Evolutionary conservation across 2,113 vertebrate species (phyloP), one percentile per base, ranked within the genome.

Genomic region (Perognathus longimembris): DNA sequence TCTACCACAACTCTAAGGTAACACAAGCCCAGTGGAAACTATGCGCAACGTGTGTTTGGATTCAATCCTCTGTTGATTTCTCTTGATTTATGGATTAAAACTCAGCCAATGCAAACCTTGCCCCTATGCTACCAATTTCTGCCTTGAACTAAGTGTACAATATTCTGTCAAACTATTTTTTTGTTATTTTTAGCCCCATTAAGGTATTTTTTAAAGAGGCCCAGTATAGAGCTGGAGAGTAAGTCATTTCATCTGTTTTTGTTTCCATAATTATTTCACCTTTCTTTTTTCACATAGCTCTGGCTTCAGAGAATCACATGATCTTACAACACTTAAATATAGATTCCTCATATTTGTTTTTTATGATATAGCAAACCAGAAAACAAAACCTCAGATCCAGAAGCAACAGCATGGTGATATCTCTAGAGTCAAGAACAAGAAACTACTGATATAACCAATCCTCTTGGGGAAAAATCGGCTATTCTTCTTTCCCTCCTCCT

Each of bases 31-130:
- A 61, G 24, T 82, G 85, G 92, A 96, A 97, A 97, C 89, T 89
- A 95, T 69, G 76, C 64, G 34, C 69, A 83, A 78, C 69, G 82
- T 0, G 28, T 38, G 59, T 73, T 95, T 95, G 90, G 85, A 94
- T 95, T 96, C 92, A 93, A 87, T 80, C 97, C 82, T 95, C 85
- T 95, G 87, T 67, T 97, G 89, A 96, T 94, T 96, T 96, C 67
- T 95, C 42, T 32, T 64, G 7, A 85, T 97, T 92, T 96, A 94
- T 89, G 50, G 61, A 85, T 85, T 73, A 90, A 66, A 89, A 91
- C 34, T 77, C 75, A 86, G 93, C 57, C 95, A 97, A 30, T 54
- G 76, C 82, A 57, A 70, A 30, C 24, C 75, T 78, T 77, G 83
- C 20, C 38, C 84, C 80, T 79, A 63, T n/a, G n/a, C 54, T 85